Conservation (phyloP, 2,797 vertebrate species). For the Monodelphis domestica region DNA sequence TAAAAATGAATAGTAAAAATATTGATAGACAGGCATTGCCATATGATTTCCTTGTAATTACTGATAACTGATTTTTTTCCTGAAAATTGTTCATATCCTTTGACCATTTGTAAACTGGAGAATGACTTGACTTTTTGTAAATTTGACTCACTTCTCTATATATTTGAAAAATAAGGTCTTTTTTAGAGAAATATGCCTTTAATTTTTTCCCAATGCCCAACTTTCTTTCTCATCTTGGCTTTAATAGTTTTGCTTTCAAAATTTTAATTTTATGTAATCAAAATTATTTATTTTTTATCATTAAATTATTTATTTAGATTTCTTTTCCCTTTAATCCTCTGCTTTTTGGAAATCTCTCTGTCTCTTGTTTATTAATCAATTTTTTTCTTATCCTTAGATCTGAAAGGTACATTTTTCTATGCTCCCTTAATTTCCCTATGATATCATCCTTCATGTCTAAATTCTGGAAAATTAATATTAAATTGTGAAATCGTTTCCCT, state of each 20-base stretch:
- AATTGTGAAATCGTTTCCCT: too few relatives aligned
- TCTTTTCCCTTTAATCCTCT: not conserved
- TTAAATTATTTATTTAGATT: not conserved
- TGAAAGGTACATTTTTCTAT: not conserved
- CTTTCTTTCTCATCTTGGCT: not conserved
- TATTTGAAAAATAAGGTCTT: not conserved
- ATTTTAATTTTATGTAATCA: not conserved
- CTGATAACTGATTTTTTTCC: not conserved
- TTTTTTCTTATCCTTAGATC: not conserved
- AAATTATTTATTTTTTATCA: not conserved
- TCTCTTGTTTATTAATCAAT: not conserved
- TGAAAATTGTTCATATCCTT: not conserved
- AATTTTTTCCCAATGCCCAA: not conserved
- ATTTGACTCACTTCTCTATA: not conserved
- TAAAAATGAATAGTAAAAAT: too few relatives aligned
- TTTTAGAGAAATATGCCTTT: not conserved
- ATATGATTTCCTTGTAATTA: too few relatives aligned
- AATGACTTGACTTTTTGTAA: not conserved
- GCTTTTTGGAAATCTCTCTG: not conserved
- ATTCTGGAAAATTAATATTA: too few relatives aligned
- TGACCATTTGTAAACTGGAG: not conserved
- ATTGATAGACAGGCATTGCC: too few relatives aligned
- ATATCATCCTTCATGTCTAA: not conserved
- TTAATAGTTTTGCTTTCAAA: not conserved
- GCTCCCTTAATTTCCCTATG: not conserved